These are phyloP conservation scores for Bettongia penicillata DNA, from an alignment of 2,113 vertebrate species.

Conservation along the genomic window DNA sequence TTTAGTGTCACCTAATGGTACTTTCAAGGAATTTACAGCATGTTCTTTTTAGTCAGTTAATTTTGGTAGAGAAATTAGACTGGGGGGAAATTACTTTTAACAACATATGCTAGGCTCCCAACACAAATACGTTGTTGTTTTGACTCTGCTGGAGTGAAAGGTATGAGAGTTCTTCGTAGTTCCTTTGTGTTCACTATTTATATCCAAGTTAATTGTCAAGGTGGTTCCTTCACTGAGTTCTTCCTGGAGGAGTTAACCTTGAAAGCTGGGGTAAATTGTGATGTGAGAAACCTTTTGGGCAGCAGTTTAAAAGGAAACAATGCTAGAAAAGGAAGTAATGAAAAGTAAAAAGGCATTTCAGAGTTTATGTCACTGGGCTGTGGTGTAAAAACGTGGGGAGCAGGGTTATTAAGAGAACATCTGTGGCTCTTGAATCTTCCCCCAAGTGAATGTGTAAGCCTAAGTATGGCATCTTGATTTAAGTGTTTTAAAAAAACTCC, in stretches of 20 bases:
- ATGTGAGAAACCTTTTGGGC: conserved; percentile 62
- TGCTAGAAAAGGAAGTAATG: conserved; percentile 68
- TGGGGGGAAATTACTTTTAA: background rate
- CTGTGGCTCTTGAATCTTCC: conserved; percentile 69
- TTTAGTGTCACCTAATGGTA: background rate
- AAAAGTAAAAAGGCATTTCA: conserved; percentile 71
- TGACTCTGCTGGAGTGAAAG: background rate
- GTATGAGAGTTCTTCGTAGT: background rate
- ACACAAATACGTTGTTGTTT: background rate
- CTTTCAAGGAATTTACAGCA: background rate
- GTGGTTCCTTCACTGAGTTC: conserved; percentile 19
- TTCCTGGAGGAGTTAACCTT: conserved; percentile 60
- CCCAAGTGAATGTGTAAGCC: conserved; percentile 62
- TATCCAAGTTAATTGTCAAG: conserved; percentile 4
- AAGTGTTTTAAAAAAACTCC: conserved; percentile 60
- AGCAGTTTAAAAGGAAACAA: conserved; percentile 73
- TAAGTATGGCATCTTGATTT: conserved; percentile 71
- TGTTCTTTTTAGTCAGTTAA: background rate
- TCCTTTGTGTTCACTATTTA: background rate
- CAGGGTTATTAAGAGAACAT: conserved; percentile 74
- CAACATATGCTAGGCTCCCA: background rate
- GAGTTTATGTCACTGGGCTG: conserved; percentile 47
- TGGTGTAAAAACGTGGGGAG: conserved; percentile 45
- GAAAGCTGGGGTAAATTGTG: conserved; percentile 59
- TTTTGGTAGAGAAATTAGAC: conserved; percentile 26